Evolutionary conservation across 1,140 invertebrate species (phyloP), one percentile per base, ranked within the genome.

Genomic region (Lanistes nyassanus): DNA sequence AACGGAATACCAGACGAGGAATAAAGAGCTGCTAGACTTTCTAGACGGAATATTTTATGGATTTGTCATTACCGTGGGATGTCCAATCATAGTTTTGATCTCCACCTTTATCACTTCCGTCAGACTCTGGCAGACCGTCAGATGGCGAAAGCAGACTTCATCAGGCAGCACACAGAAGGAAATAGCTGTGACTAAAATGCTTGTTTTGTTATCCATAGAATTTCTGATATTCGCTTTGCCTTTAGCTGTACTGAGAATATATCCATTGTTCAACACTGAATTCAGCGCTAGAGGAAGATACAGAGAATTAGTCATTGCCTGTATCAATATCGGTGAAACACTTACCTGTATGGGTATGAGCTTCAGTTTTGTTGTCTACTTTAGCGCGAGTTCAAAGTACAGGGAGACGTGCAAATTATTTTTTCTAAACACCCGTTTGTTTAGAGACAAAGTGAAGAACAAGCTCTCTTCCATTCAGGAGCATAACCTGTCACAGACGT

Each of bases 361-460:
- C 21, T 42, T 69, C 16, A 69, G 53, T 21, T 69, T 69, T 31
- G 47, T 69, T 53, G 42, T 69, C 6, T 69, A 69, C 26, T 69
- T n/a, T 9, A 47, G 39, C 66, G 51, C 66, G 21, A 42, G 66
- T 0, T 21, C 66, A 39, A 68, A 42, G 26, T 68, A 3, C 66
- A 42, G 66, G 29, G 19, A 68, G 1, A 68, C 66, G n/a, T 6
- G 39, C n/a, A n/a, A n/a, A n/a, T n/a, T n/a, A n/a, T n/a, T n/a
- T n/a, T n/a, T n/a, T n/a, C n/a, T n/a, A n/a, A n/a, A n/a, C n/a
- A n/a, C n/a, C n/a, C n/a, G n/a, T n/a, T n/a, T n/a, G n/a, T n/a
- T n/a, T n/a, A n/a, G n/a, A n/a, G n/a, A n/a, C n/a, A n/a, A n/a
- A n/a, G n/a, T n/a, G n/a, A n/a, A n/a, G n/a, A n/a, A n/a, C n/a